Conservation (phyloP, 1,140 invertebrate genomes). For the Drosophila novamexicana region DNA sequence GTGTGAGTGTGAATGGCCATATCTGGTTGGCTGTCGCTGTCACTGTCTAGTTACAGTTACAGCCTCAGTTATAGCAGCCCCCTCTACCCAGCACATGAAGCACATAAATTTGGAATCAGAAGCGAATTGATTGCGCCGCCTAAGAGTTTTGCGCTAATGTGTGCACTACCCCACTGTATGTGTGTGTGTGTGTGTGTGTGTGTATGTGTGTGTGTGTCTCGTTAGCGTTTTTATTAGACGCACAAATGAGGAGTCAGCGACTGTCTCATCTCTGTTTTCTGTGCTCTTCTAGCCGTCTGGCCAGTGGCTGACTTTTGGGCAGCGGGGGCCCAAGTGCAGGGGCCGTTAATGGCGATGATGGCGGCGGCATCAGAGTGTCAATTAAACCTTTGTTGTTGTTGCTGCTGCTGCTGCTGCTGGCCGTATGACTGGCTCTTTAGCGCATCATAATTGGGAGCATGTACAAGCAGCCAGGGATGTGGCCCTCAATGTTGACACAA, state of each 20-base stretch:
- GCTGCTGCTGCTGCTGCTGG: conserved; percentile 15
- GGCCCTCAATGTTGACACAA: conserved; percentile 74
- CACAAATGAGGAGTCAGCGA: conserved; percentile 61
- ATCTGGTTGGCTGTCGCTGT: conserved; percentile 38
- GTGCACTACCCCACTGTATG: conserved; percentile 6
- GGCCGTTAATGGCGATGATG: conserved; percentile 58
- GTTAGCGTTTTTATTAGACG: conserved; percentile 78
- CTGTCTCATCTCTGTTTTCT: conserved; percentile 36
- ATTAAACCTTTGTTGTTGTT: conserved; percentile 56
- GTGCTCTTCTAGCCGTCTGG: background rate
- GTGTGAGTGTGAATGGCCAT: conserved; percentile 30
- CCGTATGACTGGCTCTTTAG: conserved; percentile 50
- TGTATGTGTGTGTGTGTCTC: conserved; percentile 41
- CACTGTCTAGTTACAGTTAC: conserved; percentile 40
- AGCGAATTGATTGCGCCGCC: conserved; percentile 59
- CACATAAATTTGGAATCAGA: conserved; percentile 48
- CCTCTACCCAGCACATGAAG: background rate
- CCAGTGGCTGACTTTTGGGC: background rate
- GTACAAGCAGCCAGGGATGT: conserved; percentile 21
- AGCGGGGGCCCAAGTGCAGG: background rate
- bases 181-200: conserved; percentile 24
- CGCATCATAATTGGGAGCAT: conserved; percentile 62
- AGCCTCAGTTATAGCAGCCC: conserved; percentile 16
- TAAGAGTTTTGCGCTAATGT: conserved; percentile 61
- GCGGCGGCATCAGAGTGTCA: conserved; percentile 74